phyloP scores from a whole-genome alignment of 2,888 invertebrate genomes.

The Drosophila borborema region DNA sequence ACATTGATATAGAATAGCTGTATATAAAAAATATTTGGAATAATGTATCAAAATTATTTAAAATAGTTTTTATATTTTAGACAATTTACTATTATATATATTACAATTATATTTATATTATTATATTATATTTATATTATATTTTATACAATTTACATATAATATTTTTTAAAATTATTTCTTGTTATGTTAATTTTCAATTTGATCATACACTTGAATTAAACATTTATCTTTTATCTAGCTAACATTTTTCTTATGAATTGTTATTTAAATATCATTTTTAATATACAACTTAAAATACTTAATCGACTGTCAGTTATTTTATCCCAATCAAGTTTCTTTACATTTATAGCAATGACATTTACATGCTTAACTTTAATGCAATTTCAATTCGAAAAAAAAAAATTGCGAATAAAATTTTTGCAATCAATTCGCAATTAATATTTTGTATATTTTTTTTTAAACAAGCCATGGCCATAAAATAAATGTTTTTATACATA shows the following conservation, averaged over 20 bases:
- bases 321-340: background rate
- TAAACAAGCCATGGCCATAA: constrained; percentile 10
- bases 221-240: background rate
- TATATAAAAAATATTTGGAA: too few species aligned
- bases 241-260: background rate
- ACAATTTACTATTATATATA: too few species aligned
- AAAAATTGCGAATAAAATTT: constrained; percentile 17
- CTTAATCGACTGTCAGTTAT: background rate
- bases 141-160: too few species aligned
- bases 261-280: background rate
- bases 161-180: too few species aligned
- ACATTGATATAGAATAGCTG: too few species aligned
- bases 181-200: background rate
- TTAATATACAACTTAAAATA: background rate
- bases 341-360: background rate
- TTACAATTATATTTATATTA: too few species aligned
- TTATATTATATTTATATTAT: too few species aligned
- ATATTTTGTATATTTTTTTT: constrained; percentile 21
- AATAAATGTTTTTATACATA: constrained; percentile 4
- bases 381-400: constrained; percentile 1
- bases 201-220: background rate
- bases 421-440: constrained; percentile 28
- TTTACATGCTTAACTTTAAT: background rate
- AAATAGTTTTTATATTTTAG: background rate
- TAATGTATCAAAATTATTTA: background rate